Evolutionary conservation across 30 jellyfish, hydroid and myxozoan species (phyloP).

Genomic region (Aurelia sp.): DNA sequence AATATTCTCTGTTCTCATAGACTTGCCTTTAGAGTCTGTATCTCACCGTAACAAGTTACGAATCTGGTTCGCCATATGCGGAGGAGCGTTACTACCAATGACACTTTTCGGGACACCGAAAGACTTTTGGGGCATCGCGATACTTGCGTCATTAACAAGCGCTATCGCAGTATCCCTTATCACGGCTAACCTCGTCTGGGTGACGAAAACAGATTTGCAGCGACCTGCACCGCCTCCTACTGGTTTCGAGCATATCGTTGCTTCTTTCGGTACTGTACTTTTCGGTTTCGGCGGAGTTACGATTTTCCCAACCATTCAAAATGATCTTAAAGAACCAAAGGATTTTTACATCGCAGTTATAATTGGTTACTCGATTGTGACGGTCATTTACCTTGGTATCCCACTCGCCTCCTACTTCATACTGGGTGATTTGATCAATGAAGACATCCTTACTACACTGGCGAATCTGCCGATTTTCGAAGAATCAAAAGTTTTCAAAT

Average conservation of each 20-base stretch:
- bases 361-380: slow-evolving; percentile 86
- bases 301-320: slow-evolving; percentile 93
- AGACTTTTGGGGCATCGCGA: slow-evolving; percentile 93
- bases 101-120: slow-evolving; percentile 97
- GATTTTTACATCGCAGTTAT: slow-evolving; percentile 88
- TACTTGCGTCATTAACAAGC: slow-evolving; percentile 94
- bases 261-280: slow-evolving; percentile 91
- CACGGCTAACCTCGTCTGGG: slow-evolving; percentile 81
- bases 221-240: slow-evolving; percentile 75
- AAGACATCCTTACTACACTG: slow-evolving; percentile 88
- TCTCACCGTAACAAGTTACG: slow-evolving; percentile 83
- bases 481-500: slow-evolving; percentile 69
- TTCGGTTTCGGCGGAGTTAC: slow-evolving; percentile 98
- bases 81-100: slow-evolving; percentile 85
- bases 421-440: slow-evolving; percentile 83
- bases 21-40: slow-evolving; percentile 68
- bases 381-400: slow-evolving; percentile 71
- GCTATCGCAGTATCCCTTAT: slow-evolving; percentile 81
- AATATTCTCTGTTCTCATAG: slow-evolving; percentile 80
- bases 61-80: slow-evolving; percentile 92
- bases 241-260: slow-evolving; percentile 72
- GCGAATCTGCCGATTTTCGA: slow-evolving; percentile 65
- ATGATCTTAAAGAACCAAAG: slow-evolving; percentile 92
- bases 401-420: slow-evolving; percentile 84
- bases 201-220: slow-evolving; percentile 62